phyloP scores from a whole-genome alignment of 2,797 vertebrate genomes.

The Sebastes melanostomus region DNA sequence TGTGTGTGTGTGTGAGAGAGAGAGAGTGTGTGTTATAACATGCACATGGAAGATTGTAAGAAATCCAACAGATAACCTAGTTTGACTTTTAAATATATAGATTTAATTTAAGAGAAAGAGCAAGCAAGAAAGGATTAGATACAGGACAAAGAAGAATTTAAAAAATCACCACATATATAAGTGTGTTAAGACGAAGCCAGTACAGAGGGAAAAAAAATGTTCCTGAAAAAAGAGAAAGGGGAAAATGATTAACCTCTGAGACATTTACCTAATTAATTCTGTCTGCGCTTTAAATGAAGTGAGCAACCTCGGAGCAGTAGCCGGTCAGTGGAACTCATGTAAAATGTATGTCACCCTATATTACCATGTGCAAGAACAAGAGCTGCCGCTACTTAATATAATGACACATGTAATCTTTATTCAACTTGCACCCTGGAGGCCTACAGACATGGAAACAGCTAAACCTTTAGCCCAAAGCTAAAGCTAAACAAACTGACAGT shows the following conservation, averaged over 20 bases:
- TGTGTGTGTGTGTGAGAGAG: not conserved
- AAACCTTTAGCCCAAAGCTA: slow-evolving; percentile 58
- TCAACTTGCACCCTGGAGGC: slow-evolving; percentile 62
- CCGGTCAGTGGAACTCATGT: slow-evolving; percentile 72
- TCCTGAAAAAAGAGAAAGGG: slow-evolving; percentile 23
- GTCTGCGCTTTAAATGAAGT: slow-evolving; percentile 73
- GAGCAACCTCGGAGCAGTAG: slow-evolving; percentile 67
- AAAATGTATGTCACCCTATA: slow-evolving; percentile 77
- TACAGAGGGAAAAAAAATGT: not conserved
- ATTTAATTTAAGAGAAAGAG: slow-evolving; percentile 26
- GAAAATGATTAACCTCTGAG: slow-evolving; percentile 78
- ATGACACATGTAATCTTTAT: slow-evolving; percentile 79
- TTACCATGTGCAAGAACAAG: slow-evolving; percentile 63
- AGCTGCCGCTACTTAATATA: slow-evolving; percentile 69
- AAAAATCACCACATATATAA: not conserved
- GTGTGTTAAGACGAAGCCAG: slow-evolving; percentile 37
- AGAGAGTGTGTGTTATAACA: not conserved
- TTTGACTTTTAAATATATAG: slow-evolving; percentile 59
- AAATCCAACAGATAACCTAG: slow-evolving; percentile 35
- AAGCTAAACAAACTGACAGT: slow-evolving; percentile 62
- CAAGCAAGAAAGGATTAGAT: slow-evolving; percentile 13
- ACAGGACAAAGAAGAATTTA: not conserved
- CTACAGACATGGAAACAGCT: slow-evolving; percentile 48
- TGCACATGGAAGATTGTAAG: slow-evolving; percentile 14
- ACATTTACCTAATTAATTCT: slow-evolving; percentile 79